phyloP scores from a whole-genome alignment of 2,888 invertebrate genomes.

The Antitype chi region DNA sequence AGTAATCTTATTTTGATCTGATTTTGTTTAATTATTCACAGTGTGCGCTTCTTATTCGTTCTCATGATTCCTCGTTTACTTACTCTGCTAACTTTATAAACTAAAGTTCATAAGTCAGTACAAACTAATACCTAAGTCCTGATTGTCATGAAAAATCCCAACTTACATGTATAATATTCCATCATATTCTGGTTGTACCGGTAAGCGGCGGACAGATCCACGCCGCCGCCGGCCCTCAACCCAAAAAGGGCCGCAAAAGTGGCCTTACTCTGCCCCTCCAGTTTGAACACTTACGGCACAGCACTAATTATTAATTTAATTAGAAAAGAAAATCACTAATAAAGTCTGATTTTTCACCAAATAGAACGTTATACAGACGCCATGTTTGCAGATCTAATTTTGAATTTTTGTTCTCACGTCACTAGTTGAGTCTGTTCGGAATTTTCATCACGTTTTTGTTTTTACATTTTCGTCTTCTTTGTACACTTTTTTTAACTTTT shows the following conservation, averaged over 20 bases:
- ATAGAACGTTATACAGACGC: constrained; percentile 60
- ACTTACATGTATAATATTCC: constrained; percentile 99
- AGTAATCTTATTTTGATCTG: neutral
- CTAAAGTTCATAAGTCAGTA: too few relatives aligned
- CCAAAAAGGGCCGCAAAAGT: constrained; percentile 92
- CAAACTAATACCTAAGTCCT: too few relatives aligned
- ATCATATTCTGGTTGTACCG: constrained; percentile 99
- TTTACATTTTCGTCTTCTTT: constrained; percentile 24
- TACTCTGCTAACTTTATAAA: too few relatives aligned
- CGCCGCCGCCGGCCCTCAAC: constrained; percentile 92
- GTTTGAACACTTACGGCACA: constrained; percentile 86
- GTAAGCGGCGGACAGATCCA: constrained; percentile 98
- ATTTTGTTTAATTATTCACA: neutral
- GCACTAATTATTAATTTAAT: constrained; percentile 69
- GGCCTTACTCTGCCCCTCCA: constrained; percentile 92
- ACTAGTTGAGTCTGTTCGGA: constrained; percentile 31
- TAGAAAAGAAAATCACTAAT: constrained; percentile 62
- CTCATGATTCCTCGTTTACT: too few relatives aligned
- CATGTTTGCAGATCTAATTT: constrained; percentile 68
- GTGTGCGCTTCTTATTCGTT: too few relatives aligned
- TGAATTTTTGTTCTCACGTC: constrained; percentile 40
- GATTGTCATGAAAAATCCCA: neutral
- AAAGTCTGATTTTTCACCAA: constrained; percentile 56
- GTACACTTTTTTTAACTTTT: constrained; percentile 12
- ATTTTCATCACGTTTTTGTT: constrained; percentile 32